These are phyloP conservation scores for Eulemur rubriventer DNA, from an alignment of 2,797 vertebrate genomes.

Conservation along the genomic window DNA sequence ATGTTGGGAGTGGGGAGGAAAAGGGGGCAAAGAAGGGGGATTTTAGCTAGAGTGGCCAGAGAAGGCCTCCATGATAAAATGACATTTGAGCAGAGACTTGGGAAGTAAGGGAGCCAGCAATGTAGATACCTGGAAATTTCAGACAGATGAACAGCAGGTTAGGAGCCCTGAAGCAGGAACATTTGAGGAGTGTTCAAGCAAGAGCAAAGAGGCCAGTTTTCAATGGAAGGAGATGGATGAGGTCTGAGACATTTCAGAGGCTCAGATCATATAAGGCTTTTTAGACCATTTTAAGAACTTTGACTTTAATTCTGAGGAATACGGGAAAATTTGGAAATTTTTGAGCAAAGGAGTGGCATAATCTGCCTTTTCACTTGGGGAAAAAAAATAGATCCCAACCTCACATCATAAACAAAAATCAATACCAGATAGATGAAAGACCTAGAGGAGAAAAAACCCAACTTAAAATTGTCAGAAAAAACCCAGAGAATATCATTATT, in stretches of 20 bases:
- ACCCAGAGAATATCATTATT: slow-evolving; percentile 12
- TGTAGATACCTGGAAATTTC: not conserved
- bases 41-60: not conserved
- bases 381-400: not conserved
- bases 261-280: not conserved
- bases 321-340: not conserved
- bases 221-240: not conserved
- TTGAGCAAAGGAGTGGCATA: not conserved
- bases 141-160: not conserved
- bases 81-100: not conserved
- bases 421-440: not conserved
- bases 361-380: slow-evolving; percentile 8
- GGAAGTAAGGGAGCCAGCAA: not conserved
- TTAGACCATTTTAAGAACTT: slow-evolving; percentile 25
- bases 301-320: not conserved
- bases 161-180: not conserved
- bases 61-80: not conserved
- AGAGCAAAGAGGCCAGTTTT: not conserved
- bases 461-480: slow-evolving; percentile 44
- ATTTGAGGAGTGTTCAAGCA: not conserved
- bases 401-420: slow-evolving; percentile 7
- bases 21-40: not conserved
- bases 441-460: not conserved
- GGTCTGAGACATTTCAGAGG: not conserved
- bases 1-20: too few relatives aligned